Percentiles rank a stretch among this genome's conserved stretches.
phyloP scores from a whole-genome alignment of 92 coral and sea anemone genomes.

The Isaurus tuberculatus region DNA sequence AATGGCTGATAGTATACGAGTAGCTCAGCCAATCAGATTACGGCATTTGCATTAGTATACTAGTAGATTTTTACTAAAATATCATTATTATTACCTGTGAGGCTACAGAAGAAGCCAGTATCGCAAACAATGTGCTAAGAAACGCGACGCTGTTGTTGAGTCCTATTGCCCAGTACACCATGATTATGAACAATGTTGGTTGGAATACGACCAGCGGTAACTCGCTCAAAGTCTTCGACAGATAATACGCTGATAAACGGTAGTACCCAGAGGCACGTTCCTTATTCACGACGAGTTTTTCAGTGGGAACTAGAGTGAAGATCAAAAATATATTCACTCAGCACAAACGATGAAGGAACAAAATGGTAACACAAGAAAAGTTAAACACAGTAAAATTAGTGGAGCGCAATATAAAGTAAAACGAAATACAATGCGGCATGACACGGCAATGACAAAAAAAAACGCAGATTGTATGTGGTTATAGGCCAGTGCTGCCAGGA shows the following conservation, averaged over 20 bases:
- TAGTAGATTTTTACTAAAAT: too few relatives aligned
- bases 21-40: too few relatives aligned
- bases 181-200: conserved; percentile 70
- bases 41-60: not conserved
- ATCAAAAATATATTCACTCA: too few relatives aligned
- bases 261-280: conserved; percentile 93
- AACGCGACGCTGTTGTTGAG: conserved; percentile 88
- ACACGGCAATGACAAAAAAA: too few relatives aligned
- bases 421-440: too few relatives aligned
- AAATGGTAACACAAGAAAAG: too few relatives aligned
- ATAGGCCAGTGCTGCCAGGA: too few relatives aligned
- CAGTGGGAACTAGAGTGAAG: conserved; percentile 74
- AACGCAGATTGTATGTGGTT: too few relatives aligned
- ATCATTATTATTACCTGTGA: conserved; percentile 68
- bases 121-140: conserved; percentile 56
- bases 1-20: too few relatives aligned
- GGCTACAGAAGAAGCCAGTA: conserved; percentile 67
- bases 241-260: conserved; percentile 90
- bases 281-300: conserved; percentile 85
- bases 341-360: too few relatives aligned
- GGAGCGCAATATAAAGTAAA: too few relatives aligned
- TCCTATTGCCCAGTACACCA: conserved; percentile 87
- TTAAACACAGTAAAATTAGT: too few relatives aligned
- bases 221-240: conserved; percentile 87
- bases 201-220: conserved; percentile 83